phyloP scores from a whole-genome alignment of 2,113 vertebrate genomes.

The Silurus meridionalis region DNA sequence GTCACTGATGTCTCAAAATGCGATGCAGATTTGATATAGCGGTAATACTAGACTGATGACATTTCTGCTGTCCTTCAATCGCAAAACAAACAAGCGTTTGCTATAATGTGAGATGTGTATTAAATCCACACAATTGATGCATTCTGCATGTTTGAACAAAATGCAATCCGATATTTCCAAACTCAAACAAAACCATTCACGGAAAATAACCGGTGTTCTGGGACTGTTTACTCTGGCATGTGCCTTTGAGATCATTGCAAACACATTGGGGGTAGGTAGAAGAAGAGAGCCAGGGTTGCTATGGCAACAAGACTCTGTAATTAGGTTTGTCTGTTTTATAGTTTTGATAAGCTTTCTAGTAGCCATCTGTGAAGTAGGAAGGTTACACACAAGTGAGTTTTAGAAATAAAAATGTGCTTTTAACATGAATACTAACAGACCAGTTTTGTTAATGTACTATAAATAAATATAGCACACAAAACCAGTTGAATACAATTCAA shows the following conservation, averaged over 20 bases:
- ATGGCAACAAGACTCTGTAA: conserved; percentile 66
- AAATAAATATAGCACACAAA: not conserved
- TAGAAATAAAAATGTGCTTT: not conserved
- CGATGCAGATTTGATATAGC: not conserved
- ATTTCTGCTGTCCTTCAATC: not conserved
- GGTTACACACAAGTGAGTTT: not conserved
- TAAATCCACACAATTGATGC: not conserved
- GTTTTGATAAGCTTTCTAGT: conserved; percentile 31
- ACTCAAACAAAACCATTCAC: not conserved
- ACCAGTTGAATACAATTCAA: not conserved
- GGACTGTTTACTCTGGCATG: not conserved
- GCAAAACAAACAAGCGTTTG: not conserved
- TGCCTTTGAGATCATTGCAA: conserved; percentile 47
- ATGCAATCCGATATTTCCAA: not conserved
- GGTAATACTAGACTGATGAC: not conserved
- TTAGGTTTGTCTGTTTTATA: conserved; percentile 56
- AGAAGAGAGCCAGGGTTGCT: conserved; percentile 54
- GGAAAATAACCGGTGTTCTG: not conserved
- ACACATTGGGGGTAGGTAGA: conserved; percentile 49
- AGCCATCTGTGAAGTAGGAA: conserved; percentile 13
- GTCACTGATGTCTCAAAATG: not conserved
- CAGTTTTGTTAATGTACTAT: not conserved
- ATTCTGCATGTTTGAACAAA: too few species aligned
- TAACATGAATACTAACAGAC: not conserved
- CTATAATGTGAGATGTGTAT: not conserved